Percentiles rank a stretch among this genome's conserved stretches.
phyloP scores from a whole-genome alignment of 2,888 invertebrate genomes.

The Psococerastis gibbosa region DNA sequence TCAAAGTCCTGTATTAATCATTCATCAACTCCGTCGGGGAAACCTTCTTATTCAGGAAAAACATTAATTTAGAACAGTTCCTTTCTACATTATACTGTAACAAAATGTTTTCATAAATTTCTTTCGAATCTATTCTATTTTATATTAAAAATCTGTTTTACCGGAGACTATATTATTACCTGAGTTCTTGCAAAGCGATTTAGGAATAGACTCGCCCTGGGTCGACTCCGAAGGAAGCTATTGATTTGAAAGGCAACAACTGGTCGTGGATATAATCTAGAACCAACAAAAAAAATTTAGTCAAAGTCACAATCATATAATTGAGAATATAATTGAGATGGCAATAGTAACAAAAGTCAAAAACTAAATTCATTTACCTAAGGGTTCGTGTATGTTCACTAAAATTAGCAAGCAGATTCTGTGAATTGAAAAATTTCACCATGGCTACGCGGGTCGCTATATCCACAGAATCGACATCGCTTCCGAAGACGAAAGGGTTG shows the following conservation, averaged over 20 bases:
- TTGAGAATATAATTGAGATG: too few relatives aligned
- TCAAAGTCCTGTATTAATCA: too few relatives aligned
- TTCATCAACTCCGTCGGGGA: too few relatives aligned
- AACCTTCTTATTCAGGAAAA: too few relatives aligned
- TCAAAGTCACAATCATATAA: too few relatives aligned
- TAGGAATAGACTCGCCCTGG: conserved; percentile 71
- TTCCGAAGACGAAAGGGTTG: conserved; percentile 83
- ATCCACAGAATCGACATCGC: conserved; percentile 95
- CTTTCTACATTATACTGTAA: too few relatives aligned
- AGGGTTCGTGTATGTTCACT: conserved; percentile 94
- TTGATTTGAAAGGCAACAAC: conserved; percentile 98
- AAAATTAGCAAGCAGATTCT: conserved; percentile 92
- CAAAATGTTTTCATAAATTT: too few relatives aligned
- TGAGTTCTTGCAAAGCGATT: conserved; percentile 88
- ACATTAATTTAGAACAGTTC: too few relatives aligned
- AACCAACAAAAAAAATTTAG: too few relatives aligned
- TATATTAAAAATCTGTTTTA: neutral
- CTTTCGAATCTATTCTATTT: too few relatives aligned
- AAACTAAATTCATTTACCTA: too few relatives aligned
- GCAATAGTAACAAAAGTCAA: too few relatives aligned
- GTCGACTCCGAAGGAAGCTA: conserved; percentile 86
- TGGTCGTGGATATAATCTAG: conserved; percentile 83
- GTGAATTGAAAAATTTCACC: conserved; percentile 95
- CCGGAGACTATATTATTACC: conserved; percentile 32
- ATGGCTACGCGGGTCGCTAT: conserved; percentile 95